These are phyloP conservation scores for Microplitis manilae DNA, from an alignment of 2,888 invertebrate species.

Conservation along the genomic window DNA sequence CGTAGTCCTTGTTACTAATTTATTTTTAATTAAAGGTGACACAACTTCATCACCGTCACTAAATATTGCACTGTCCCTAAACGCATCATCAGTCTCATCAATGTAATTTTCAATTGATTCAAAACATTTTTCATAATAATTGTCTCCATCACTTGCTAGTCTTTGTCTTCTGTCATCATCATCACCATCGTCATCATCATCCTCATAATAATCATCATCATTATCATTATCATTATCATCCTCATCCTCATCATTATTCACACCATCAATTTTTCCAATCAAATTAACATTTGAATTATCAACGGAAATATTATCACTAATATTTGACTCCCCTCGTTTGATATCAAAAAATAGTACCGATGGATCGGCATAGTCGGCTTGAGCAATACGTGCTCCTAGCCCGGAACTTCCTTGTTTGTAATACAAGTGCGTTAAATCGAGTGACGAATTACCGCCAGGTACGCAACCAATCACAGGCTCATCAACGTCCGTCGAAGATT, in stretches of 20 bases:
- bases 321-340: conserved; percentile 45
- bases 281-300: conserved; percentile 45
- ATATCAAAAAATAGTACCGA: conserved; percentile 76
- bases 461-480: conserved; percentile 57
- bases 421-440: conserved; percentile 58
- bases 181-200: conserved; percentile 6
- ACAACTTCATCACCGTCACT: conserved; percentile 80
- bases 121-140: conserved; percentile 84
- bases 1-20: background rate
- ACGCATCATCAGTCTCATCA: conserved; percentile 80
- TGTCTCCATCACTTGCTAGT: conserved; percentile 74
- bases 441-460: conserved; percentile 32
- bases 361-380: conserved; percentile 89
- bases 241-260: conserved; percentile 30
- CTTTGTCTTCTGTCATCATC: conserved; percentile 12
- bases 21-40: background rate
- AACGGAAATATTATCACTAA: conserved; percentile 42
- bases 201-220: background rate
- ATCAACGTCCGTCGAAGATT: conserved; percentile 63
- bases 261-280: conserved; percentile 19
- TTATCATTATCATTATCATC: conserved; percentile 17
- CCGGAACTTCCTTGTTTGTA: conserved; percentile 87
- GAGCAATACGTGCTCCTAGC: conserved; percentile 90
- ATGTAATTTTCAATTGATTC: conserved; percentile 82
- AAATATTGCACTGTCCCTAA: conserved; percentile 88